A percentile compares a stretch with the other conserved stretches of the same genome.
Evolutionary conservation across 2,797 vertebrate species (phyloP).

Genomic region (Aviceda cuculoides): DNA sequence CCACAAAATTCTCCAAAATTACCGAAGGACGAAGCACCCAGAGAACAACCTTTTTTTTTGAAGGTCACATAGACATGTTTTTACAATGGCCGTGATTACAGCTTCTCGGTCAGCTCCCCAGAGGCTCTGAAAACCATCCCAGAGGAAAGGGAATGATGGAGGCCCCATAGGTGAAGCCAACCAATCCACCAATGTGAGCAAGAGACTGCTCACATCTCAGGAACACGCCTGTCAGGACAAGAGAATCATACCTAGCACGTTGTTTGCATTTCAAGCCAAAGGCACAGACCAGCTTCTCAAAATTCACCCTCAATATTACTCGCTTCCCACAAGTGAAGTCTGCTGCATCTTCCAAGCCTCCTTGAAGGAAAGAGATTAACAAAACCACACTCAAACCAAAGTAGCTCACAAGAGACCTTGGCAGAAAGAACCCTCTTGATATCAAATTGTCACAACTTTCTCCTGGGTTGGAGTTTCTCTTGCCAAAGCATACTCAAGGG

Average conservation of each 20-base stretch:
- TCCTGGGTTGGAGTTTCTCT: neutral
- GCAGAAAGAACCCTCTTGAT: neutral
- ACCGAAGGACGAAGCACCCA: neutral
- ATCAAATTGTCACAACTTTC: neutral
- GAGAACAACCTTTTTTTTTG: neutral
- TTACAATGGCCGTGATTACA: neutral
- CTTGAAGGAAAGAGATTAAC: neutral
- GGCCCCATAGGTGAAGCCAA: neutral
- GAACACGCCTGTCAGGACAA: fast-evolving
- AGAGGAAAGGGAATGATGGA: neutral
- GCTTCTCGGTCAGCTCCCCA: neutral
- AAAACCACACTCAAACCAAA: neutral
- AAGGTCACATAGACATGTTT: neutral
- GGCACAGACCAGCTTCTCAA: neutral
- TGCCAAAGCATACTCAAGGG: neutral
- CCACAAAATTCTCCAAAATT: neutral
- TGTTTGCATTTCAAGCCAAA: neutral
- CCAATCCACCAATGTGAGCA: neutral
- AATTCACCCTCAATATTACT: neutral
- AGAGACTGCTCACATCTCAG: fast-evolving
- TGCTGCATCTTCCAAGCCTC: neutral
- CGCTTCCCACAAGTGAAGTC: neutral
- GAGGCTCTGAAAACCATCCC: neutral
- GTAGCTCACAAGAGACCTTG: neutral
- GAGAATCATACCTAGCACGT: neutral